Evolutionary conservation across 2,888 invertebrate species (phyloP), one percentile per base, ranked within the genome.

Genomic region (Drosophila incognita): DNA sequence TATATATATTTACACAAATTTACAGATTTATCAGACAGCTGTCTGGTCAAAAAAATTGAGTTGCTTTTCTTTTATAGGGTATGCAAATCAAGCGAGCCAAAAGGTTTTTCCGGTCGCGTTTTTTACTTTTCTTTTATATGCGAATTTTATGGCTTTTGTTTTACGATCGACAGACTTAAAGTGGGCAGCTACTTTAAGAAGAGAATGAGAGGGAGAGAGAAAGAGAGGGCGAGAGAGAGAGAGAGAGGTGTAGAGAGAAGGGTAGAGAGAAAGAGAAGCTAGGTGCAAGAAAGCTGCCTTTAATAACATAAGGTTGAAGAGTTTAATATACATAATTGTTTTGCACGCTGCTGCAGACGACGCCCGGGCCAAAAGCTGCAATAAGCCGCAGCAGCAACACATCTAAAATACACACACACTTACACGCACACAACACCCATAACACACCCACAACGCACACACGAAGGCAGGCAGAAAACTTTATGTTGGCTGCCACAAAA

Each of bases 281-380:
- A 24, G 11, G 10, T 36, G n/a, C n/a, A 11, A 52, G n/a, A 60
- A 27, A 33, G 31, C 35, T 36, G 49, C 27, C 21, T 63, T 62
- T 62, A 77, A 74, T 67, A 63, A 64, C 35, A 49, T 57, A 58
- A 58, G 70, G 53, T 42, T 51, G 53, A 64, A 67, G 51, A 64
- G 74, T 67, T 81, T 82, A 83, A 81, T 83, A 82, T 83, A 81
- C 85, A 84, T 87, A 89, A 85, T 86, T 87, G 85, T 81, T 82
- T 76, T 70, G 63, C 70, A 69, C 68, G 80, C 68, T 65, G 57
- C 42, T 42, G 56, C 4, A 56, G 24, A 36, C 6, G 75, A 35
- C 33, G 63, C 51, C 56, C 29, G 61, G 46, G 52, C 49, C 67
- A 59, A 80, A 80, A 74, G 73, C 81, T 67, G 64, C 75, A 83